Percentiles rank a stretch among this genome's conserved stretches.
These are phyloP conservation scores for Spheniscus mendiculus DNA, from an alignment of 2,113 vertebrate species.

Conservation along the genomic window DNA sequence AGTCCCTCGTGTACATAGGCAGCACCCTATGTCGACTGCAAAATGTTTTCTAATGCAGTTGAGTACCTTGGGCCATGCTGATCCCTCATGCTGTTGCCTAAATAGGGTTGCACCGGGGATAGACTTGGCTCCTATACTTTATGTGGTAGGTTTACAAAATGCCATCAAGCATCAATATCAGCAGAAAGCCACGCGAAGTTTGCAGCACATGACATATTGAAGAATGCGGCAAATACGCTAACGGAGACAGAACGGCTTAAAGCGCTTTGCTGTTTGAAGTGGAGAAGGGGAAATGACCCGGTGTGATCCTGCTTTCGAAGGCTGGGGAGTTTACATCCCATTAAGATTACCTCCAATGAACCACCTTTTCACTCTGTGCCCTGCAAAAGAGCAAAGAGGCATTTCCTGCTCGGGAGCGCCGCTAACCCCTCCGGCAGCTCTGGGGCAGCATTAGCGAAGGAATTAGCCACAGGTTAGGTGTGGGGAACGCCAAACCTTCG, in stretches of 20 bases:
- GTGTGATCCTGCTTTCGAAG: constrained; percentile 44
- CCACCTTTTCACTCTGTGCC: neutral
- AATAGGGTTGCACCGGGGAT: neutral
- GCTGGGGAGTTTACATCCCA: constrained; percentile 26
- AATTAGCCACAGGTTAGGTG: constrained; percentile 1
- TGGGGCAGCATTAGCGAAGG: neutral
- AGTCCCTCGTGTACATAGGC: neutral
- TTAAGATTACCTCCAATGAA: constrained; percentile 33
- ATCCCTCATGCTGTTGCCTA: neutral
- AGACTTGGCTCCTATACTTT: neutral
- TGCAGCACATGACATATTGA: constrained; percentile 27
- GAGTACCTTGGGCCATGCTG: neutral
- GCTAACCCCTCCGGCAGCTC: neutral
- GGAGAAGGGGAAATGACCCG: constrained; percentile 64
- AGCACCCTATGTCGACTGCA: neutral
- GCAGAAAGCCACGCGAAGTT: neutral
- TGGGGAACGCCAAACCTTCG: neutral
- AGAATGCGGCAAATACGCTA: constrained; percentile 24
- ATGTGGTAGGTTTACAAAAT: constrained; percentile 13
- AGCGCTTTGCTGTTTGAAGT: neutral
- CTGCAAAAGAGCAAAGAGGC: constrained; percentile 3
- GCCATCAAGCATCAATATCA: neutral
- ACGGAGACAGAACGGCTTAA: constrained; percentile 15
- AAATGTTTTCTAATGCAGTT: neutral
- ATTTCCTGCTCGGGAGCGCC: neutral